Evolutionary conservation across 2,797 vertebrate genomes (phyloP), one percentile per base, ranked within the genome.

Genomic region (Rhincodon typus): DNA sequence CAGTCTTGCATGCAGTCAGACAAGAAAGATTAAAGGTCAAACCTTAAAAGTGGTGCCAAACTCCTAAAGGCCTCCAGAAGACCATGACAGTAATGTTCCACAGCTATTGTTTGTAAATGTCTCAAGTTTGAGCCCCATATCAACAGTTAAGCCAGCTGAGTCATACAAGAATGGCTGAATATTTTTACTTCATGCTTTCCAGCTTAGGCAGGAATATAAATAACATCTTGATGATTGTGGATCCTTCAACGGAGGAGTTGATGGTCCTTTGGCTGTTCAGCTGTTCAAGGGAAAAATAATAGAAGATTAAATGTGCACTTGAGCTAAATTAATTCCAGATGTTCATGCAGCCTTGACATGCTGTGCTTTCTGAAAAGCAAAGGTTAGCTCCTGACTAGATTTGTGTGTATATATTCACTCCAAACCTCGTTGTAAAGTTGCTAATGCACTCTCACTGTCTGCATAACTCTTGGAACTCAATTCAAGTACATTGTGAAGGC

Each of bases 321-420:
- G n/a, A 25, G 19, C n/a, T 25, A 93, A 93, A 93, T 69, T 10
- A 93, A n/a, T 42, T 93, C n/a, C 90, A 93, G n/a, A 67, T 93
- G 90, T 10, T 38, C 19, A 25, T 93, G 66, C 62, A 42, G 66
- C 57, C 38, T 93, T 93, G 90, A 69, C 8, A 93, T 46, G 90
- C 21, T 42, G 27, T 23, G 42, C 66, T 38, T 67, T n/a, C 38
- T 69, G n/a, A 93, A 93, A 69, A 23, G 21, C 42, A 21, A 69
- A 25, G 66, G 27, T 12, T 62, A 69, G n/a, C 66, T 42, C n/a
- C 12, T 69, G 90, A 93, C 57, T 23, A 66, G 57, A 67, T 50
- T 50, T 50, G 46, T 62, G 57, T 38, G 88, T 66, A 67, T 6
- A n/a, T 66, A 23, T 17, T 19, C 88, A 67, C 15, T 15, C 90